Evolutionary conservation across 1,140 invertebrate genomes (phyloP).

Genomic region (Ceratitis capitata): DNA sequence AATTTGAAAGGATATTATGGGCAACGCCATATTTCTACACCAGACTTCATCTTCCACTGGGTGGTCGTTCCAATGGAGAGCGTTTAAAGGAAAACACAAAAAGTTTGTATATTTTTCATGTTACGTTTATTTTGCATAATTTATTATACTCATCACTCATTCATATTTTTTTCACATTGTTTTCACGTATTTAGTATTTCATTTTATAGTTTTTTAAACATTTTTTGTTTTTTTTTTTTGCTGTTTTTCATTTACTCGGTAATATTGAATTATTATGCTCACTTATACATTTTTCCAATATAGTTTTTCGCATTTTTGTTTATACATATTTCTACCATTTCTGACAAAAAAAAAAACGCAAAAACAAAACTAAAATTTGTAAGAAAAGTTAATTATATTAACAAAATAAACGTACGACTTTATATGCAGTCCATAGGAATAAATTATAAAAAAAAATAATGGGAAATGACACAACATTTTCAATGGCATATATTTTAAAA

Average conservation of each 20-base stretch:
- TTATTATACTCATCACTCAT: background rate
- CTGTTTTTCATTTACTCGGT: constrained; percentile 4
- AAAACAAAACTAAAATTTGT: background rate
- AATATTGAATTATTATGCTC: background rate
- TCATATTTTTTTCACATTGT: background rate
- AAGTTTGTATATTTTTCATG: background rate
- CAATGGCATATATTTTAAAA: too few relatives aligned
- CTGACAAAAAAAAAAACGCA: background rate
- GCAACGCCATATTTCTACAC: too few relatives aligned
- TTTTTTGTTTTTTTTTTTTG: background rate
- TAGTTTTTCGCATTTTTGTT: background rate
- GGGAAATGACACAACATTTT: too few relatives aligned
- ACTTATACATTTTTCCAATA: background rate
- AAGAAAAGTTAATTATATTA: background rate
- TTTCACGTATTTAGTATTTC: background rate
- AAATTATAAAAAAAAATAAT: too few relatives aligned
- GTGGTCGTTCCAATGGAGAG: background rate
- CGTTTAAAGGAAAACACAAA: background rate
- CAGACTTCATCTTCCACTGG: background rate
- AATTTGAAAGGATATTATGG: too few relatives aligned
- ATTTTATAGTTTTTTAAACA: constrained; percentile 3
- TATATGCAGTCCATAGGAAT: too few relatives aligned
- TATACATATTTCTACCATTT: background rate
- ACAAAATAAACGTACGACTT: too few relatives aligned
- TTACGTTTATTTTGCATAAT: constrained; percentile 17